Conservation (phyloP, 2,888 invertebrate species). For the Cephus pulcher region DNA sequence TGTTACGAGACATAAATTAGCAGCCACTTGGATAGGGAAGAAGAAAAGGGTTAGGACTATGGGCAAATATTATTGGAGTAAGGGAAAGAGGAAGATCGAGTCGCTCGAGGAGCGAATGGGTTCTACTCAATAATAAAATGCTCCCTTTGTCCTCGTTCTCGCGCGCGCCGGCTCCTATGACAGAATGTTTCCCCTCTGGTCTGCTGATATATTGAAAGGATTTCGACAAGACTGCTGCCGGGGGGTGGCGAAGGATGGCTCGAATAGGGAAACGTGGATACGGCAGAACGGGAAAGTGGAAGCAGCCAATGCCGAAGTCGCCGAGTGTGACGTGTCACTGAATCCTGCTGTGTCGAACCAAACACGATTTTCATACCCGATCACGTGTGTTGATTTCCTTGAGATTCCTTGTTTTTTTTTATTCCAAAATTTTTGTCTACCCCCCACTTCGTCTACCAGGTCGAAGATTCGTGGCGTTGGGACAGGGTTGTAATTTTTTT, state of each 20-base stretch:
- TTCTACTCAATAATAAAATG: constrained; percentile 52
- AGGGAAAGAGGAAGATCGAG: constrained; percentile 25
- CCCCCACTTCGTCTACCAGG: not conserved
- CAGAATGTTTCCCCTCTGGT: constrained; percentile 27
- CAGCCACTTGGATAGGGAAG: constrained; percentile 29
- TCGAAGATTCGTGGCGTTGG: not conserved
- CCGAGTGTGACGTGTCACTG: constrained; percentile 36
- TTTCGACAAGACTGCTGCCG: constrained; percentile 38
- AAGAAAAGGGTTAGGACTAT: not conserved
- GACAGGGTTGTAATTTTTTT: not conserved
- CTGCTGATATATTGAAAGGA: constrained; percentile 45
- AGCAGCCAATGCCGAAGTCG: constrained; percentile 27
- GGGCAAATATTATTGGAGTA: constrained; percentile 52
- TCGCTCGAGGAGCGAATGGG: constrained; percentile 24
- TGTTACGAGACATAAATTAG: constrained; percentile 47
- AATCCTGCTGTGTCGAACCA: constrained; percentile 21
- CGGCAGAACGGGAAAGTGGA: constrained; percentile 15
- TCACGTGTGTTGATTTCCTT: not conserved
- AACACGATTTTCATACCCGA: constrained; percentile 9
- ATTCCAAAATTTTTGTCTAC: too few relatives aligned
- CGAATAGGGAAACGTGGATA: constrained; percentile 3
- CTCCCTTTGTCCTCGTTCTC: constrained; percentile 40
- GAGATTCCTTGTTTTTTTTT: not conserved
- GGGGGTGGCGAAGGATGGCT: not conserved
- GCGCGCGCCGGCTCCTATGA: constrained; percentile 34